Conservation (phyloP, 2,113 vertebrate species). For the Lophotis ruficrista region DNA sequence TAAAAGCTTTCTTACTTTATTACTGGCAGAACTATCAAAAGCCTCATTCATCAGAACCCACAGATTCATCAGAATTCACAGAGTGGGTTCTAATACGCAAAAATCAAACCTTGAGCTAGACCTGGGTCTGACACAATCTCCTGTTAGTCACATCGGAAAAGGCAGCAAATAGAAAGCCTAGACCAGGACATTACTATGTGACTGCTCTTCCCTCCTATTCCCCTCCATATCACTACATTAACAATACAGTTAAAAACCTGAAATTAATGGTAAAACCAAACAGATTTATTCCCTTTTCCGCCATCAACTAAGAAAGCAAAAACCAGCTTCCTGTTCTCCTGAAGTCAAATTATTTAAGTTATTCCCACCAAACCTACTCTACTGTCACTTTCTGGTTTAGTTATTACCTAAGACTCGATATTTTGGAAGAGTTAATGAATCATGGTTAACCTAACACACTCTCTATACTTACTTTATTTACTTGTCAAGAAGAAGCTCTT, state of each 20-base stretch:
- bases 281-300: not conserved
- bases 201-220: not conserved
- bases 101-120: not conserved
- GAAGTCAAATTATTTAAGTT: not conserved
- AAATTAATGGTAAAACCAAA: not conserved
- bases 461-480: conserved; percentile 19
- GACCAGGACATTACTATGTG: not conserved
- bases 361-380: not conserved
- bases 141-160: not conserved
- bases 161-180: not conserved
- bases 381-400: not conserved
- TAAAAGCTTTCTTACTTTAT: not conserved
- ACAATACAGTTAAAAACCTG: not conserved
- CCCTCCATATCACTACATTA: not conserved
- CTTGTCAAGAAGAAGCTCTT: conserved; percentile 36
- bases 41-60: not conserved
- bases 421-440: not conserved
- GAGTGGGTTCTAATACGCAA: not conserved
- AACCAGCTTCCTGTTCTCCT: not conserved
- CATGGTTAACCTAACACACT: not conserved
- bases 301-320: not conserved
- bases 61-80: not conserved
- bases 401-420: not conserved
- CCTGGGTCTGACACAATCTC: not conserved
- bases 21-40: not conserved